phyloP scores from a whole-genome alignment of 1,140 invertebrate species.

The Dendrolimus punctatus region DNA sequence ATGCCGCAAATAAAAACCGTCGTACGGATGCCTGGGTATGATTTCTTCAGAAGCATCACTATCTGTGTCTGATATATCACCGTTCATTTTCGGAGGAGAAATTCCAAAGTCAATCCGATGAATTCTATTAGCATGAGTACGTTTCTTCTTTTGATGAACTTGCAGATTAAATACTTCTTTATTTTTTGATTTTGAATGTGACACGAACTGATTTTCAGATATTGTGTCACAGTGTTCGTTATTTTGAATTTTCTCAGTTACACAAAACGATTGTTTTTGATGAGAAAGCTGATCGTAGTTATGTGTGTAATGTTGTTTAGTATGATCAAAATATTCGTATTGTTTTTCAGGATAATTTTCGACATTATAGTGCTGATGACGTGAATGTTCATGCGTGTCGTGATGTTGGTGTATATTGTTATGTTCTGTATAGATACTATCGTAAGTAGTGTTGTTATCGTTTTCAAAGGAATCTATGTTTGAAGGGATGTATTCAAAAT shows the following conservation, averaged over 20 bases:
- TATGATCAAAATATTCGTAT: background rate
- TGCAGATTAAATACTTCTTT: conserved; percentile 28
- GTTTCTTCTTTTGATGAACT: conserved; percentile 27
- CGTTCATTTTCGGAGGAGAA: conserved; percentile 21
- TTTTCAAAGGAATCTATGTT: no score
- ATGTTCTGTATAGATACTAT: no score
- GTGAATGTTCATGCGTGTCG: no score
- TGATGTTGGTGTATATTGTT: no score
- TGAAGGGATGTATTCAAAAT: no score
- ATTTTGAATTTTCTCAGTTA: conserved; percentile 5
- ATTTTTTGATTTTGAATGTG: conserved; percentile 5
- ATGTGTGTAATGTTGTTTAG: conserved; percentile 3
- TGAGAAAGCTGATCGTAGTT: conserved; percentile 7
- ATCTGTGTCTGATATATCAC: conserved; percentile 31
- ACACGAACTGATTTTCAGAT: background rate
- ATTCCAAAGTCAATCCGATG: conserved; percentile 6
- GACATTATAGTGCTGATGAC: no score
- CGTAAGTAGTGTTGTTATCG: no score
- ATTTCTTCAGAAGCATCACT: conserved; percentile 48
- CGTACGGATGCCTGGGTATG: conserved; percentile 62
- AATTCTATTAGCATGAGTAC: conserved; percentile 8
- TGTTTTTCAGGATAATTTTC: no score
- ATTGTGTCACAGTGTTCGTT: conserved; percentile 6
- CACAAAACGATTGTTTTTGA: conserved; percentile 2
- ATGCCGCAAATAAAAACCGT: conserved; percentile 66